Base-by-base conservation (phyloP, 2,888 invertebrate genomes). In the Miltochrista miniata region DNA sequence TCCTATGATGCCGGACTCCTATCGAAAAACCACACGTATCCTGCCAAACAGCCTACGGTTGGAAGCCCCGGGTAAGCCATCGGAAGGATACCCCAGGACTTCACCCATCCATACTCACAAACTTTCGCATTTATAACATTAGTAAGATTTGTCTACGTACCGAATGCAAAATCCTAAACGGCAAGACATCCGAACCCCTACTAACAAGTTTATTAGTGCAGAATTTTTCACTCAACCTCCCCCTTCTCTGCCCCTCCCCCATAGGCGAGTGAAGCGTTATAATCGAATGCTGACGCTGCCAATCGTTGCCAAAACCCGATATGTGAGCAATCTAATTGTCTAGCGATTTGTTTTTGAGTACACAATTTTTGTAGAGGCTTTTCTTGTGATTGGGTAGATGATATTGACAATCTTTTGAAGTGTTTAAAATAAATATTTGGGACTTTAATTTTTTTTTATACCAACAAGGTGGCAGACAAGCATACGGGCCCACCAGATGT, bases 311-410 rank as follows among this genome's bases (percentile, higher is more conserved):
- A 50, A 40, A 31, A 35, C 80, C 81, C 83, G 87, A 87, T 85
- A 78, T 79, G 77, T 75, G 77, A 75, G 76, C 83, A 86, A 87
- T 83, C 79, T 70, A 70, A 85, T 87, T 76, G 69, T 72, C 63
- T 60, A 51, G 66, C 74, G 72, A 73, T 71, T 71, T 42, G 46
- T 46, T 51, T 51, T 38, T n/a, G n/a, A n/a, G 15, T 42, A 35
- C 29, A 29, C 15, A 18, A 46, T 42, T 41, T 24, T 46, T 18
- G 18, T 50, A 40, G 36, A 41, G 40, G 36, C n/a, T 31, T 24
- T 31, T 34, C 33, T 43, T 49, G 44, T 39, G 35, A 42, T 43
- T 37, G 42, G 42, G 15, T 24, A 11, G 18, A 24, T 24, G 18
- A 4, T 24, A 4, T 2, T 24, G 18, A 24, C 3, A 4, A 24